These are phyloP conservation scores for Beris chalybata DNA, from an alignment of 2,888 invertebrate species.

Conservation along the genomic window DNA sequence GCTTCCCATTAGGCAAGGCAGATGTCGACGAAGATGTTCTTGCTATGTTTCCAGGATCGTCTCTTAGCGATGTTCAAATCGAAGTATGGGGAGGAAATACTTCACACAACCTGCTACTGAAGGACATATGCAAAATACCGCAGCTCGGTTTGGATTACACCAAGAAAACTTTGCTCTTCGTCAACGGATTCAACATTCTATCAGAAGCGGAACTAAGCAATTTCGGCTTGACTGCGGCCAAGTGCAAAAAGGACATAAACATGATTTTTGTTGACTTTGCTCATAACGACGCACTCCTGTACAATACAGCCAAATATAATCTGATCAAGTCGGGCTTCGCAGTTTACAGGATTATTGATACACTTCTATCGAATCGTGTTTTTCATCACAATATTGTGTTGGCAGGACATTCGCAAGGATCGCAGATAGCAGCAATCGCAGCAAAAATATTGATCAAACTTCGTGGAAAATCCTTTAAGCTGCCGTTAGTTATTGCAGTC, in stretches of 20 bases:
- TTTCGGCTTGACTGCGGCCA: neutral
- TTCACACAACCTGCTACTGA: neutral
- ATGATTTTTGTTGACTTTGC: constrained; percentile 21
- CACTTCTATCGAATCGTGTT: neutral
- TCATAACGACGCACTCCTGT: neutral
- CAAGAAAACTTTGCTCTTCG: constrained; percentile 8
- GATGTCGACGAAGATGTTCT: constrained; percentile 17
- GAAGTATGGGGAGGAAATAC: neutral
- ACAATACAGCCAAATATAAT: constrained; percentile 14
- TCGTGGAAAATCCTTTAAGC: neutral
- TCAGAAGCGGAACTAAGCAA: neutral
- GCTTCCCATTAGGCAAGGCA: neutral
- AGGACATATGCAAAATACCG: constrained; percentile 5
- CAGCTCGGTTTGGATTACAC: neutral
- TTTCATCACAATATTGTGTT: constrained; percentile 1
- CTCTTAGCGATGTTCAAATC: constrained; percentile 4
- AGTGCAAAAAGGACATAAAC: neutral
- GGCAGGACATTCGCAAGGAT: constrained; percentile 25
- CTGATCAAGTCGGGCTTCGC: constrained; percentile 2
- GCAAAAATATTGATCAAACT: constrained; percentile 11
- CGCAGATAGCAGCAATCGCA: constrained; percentile 19
- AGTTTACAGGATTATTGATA: constrained; percentile 2
- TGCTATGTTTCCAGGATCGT: neutral
- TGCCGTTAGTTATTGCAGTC: constrained; percentile 9
- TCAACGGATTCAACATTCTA: constrained; percentile 11